phyloP scores from a whole-genome alignment of 2,888 invertebrate genomes.

The Deroplatys truncata region DNA sequence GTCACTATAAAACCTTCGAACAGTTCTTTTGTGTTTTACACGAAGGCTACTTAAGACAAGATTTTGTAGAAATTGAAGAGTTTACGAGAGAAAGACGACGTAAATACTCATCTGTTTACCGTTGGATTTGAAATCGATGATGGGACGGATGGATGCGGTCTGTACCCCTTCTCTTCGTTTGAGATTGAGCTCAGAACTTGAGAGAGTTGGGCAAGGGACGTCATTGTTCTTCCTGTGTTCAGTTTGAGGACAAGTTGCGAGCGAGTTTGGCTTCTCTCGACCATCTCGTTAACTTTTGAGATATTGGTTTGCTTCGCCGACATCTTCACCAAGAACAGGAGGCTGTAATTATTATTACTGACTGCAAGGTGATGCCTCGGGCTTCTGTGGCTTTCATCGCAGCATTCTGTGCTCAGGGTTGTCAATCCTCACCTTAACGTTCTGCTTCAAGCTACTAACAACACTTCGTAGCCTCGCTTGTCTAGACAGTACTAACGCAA shows the following conservation, averaged over 20 bases:
- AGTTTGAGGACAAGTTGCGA: not conserved
- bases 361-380: slow-evolving; percentile 10
- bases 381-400: not conserved
- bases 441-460: not conserved
- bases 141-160: slow-evolving; percentile 9
- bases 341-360: slow-evolving; percentile 16
- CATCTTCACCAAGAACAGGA: not conserved
- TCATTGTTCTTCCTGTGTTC: not conserved
- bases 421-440: not conserved
- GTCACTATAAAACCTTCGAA: too few species aligned
- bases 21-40: not conserved
- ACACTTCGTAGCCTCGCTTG: too few species aligned
- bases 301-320: slow-evolving; percentile 13
- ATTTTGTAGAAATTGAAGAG: not conserved
- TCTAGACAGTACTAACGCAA: not conserved
- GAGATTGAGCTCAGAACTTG: not conserved
- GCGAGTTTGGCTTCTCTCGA: not conserved
- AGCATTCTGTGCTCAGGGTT: not conserved
- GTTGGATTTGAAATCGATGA: slow-evolving; percentile 4
- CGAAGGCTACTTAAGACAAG: not conserved
- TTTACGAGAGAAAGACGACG: not conserved
- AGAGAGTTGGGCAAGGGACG: not conserved
- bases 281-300: slow-evolving; percentile 17
- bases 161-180: not conserved
- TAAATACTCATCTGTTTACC: not conserved